These are phyloP conservation scores for Gymnoscelis rufifasciata DNA, from an alignment of 2,888 invertebrate genomes.

Conservation along the genomic window DNA sequence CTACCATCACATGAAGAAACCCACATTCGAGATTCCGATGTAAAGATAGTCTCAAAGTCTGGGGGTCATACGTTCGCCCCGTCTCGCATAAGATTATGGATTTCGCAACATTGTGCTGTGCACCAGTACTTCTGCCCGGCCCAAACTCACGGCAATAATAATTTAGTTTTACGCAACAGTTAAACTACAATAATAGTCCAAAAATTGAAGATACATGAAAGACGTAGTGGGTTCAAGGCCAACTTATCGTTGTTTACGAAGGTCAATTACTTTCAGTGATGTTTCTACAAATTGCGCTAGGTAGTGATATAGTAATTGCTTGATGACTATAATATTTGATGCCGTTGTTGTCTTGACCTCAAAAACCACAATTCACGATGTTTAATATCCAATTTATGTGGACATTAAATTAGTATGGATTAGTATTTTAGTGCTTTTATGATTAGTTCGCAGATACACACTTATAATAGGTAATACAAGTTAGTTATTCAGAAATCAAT, in stretches of 20 bases:
- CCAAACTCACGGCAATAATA: conserved; percentile 21
- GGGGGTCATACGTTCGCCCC: conserved; percentile 40
- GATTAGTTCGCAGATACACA: no score
- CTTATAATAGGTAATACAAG: no score
- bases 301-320: conserved; percentile 1
- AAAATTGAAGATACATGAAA: conserved; percentile 21
- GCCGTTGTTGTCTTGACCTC: conserved; percentile 7
- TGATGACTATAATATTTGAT: no score
- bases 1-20: conserved; percentile 2
- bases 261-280: conserved; percentile 14
- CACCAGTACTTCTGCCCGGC: conserved; percentile 16
- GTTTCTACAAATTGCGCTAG: conserved; percentile 6
- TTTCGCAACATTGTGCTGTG: conserved; percentile 36
- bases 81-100: conserved; percentile 25
- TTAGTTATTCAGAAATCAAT: no score
- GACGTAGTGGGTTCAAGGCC: conserved; percentile 18
- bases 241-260: conserved; percentile 12
- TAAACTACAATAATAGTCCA: conserved; percentile 24
- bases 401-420: background rate
- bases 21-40: conserved; percentile 1
- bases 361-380: background rate
- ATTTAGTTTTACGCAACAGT: conserved; percentile 24
- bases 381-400: background rate
- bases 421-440: no score
- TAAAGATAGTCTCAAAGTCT: conserved; percentile 24